Evolutionary conservation across 2,888 invertebrate species (phyloP).

Genomic region (Pachydiplax longipennis): DNA sequence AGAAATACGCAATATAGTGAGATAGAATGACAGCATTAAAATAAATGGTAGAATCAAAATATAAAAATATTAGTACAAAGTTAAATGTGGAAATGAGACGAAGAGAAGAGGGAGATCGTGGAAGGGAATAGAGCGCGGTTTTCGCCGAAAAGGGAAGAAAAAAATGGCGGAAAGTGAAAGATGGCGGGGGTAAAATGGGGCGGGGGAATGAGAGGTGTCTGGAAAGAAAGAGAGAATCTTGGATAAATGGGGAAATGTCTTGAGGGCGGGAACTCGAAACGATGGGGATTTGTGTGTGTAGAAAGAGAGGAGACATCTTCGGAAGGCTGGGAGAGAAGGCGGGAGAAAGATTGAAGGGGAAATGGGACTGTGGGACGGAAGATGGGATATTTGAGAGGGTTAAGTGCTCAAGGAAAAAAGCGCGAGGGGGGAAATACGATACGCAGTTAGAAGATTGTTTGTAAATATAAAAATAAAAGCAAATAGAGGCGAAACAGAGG

Average conservation of each 20-base stretch:
- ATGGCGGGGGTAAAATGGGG: background rate
- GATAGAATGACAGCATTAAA: no score
- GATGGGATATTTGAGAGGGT: constrained; percentile 12
- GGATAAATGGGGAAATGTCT: background rate
- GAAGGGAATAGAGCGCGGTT: background rate
- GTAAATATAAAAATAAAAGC: background rate
- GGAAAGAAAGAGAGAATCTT: background rate
- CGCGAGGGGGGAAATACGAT: background rate
- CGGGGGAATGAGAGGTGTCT: background rate
- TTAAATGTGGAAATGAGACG: background rate
- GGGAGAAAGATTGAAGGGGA: background rate
- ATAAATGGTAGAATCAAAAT: background rate
- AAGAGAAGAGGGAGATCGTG: background rate
- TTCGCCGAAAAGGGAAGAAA: background rate
- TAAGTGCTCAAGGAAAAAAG: background rate
- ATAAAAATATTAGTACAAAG: no score
- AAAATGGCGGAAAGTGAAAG: background rate
- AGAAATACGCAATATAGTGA: no score
- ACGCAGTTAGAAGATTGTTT: background rate
- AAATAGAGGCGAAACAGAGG: background rate
- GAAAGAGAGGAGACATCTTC: background rate
- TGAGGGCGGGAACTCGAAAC: background rate
- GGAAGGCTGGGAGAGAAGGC: background rate
- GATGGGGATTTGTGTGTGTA: background rate
- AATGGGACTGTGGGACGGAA: background rate